Evolutionary conservation across 2,888 invertebrate species (phyloP).

Genomic region (Protonemura montana): DNA sequence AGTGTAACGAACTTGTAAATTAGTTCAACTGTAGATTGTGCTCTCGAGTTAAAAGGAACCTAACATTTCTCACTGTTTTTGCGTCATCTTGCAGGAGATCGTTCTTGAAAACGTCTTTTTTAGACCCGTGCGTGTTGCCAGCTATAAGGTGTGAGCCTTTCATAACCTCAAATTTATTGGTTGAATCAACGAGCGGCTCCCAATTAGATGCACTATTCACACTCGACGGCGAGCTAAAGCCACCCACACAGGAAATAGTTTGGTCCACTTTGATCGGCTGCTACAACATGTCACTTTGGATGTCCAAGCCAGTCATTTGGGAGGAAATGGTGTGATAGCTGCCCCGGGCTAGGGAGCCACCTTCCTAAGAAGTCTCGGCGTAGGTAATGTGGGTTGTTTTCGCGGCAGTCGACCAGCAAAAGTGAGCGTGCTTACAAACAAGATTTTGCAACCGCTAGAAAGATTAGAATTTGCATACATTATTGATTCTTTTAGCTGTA

Average conservation of each 20-base stretch:
- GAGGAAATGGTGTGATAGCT: not conserved
- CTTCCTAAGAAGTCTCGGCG: not conserved
- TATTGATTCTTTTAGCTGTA: not conserved
- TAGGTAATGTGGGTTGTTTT: not conserved
- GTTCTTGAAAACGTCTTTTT: too few relatives aligned
- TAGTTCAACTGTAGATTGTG: not conserved
- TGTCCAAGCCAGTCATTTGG: not conserved
- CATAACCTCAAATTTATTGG: not conserved
- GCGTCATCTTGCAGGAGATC: too few relatives aligned
- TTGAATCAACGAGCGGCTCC: not conserved
- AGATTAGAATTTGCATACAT: conserved; percentile 12
- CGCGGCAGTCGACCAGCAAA: not conserved
- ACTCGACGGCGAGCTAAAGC: not conserved
- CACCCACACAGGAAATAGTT: not conserved
- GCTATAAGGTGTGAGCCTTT: too few relatives aligned
- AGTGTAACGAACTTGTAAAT: not conserved
- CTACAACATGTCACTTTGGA: not conserved
- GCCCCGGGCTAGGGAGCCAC: not conserved
- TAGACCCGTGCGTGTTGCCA: too few relatives aligned
- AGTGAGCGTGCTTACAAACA: not conserved
- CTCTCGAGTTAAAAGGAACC: too few relatives aligned
- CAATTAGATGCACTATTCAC: not conserved
- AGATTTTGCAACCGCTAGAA: not conserved
- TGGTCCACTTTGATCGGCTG: not conserved
- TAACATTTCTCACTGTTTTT: too few relatives aligned